Evolutionary conservation across 2,888 invertebrate species (phyloP).

Genomic region (Tillus elongatus): DNA sequence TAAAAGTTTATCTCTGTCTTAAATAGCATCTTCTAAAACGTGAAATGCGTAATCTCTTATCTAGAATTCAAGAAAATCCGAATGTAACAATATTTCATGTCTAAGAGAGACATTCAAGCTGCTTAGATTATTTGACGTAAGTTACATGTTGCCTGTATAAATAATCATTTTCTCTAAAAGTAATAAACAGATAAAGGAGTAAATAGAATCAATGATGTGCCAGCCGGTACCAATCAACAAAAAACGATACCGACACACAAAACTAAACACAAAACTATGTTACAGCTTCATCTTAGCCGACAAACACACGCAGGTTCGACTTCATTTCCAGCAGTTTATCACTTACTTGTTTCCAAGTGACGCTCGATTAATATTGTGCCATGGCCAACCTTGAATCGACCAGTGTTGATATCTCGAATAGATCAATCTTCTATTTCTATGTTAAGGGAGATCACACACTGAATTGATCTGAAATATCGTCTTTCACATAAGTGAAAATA

Average conservation of each 20-base stretch:
- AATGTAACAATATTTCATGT: no score
- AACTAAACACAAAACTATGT: slow-evolving; percentile 30
- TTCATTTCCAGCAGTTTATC: slow-evolving; percentile 43
- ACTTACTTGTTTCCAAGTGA: slow-evolving; percentile 43
- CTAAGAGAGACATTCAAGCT: no score
- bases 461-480: no score
- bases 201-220: slow-evolving; percentile 30
- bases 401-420: slow-evolving; percentile 33
- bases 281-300: slow-evolving; percentile 39
- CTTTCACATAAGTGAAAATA: no score
- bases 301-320: slow-evolving; percentile 39
- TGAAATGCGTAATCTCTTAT: no score
- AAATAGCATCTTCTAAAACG: no score
- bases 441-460: background rate
- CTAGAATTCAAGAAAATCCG: no score
- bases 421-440: slow-evolving; percentile 30
- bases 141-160: no score
- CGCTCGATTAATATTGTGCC: slow-evolving; percentile 44
- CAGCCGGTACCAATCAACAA: slow-evolving; percentile 27
- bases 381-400: slow-evolving; percentile 37
- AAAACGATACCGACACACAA: slow-evolving; percentile 19
- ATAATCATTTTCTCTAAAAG: no score
- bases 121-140: no score
- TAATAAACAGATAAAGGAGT: no score
- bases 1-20: no score